A percentile compares a stretch with the other conserved stretches of the same genome.
These are phyloP conservation scores for Agapostemon virescens DNA, from an alignment of 2,888 invertebrate species.

Conservation along the genomic window DNA sequence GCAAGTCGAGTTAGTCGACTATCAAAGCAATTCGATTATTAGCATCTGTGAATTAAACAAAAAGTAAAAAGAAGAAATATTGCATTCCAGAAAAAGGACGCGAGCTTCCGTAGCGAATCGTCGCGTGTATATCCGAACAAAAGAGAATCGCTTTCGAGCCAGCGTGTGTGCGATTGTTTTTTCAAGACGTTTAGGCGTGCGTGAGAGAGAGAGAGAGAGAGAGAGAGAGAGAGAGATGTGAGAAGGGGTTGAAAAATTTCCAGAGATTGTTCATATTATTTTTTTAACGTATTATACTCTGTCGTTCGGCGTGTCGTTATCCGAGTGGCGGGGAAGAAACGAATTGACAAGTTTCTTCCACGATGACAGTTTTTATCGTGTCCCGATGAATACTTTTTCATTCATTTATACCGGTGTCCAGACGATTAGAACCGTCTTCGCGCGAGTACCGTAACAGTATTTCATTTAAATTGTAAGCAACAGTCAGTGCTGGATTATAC, in stretches of 20 bases:
- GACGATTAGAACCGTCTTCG: slow-evolving; percentile 1
- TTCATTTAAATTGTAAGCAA: not conserved
- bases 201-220: not conserved
- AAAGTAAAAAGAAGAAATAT: not conserved
- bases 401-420: slow-evolving; percentile 1
- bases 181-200: not conserved
- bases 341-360: not conserved
- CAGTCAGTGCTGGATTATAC: not conserved
- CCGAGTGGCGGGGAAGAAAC: not conserved
- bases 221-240: not conserved
- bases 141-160: slow-evolving; percentile 11
- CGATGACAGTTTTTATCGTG: not conserved
- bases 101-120: slow-evolving; percentile 33
- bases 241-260: not conserved
- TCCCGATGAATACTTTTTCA: not conserved
- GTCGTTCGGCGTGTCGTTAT: not conserved
- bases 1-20: not conserved
- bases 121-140: slow-evolving; percentile 6
- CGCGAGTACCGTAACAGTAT: not conserved
- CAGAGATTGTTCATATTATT: slow-evolving; percentile 5
- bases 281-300: slow-evolving; percentile 18
- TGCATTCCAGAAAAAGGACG: slow-evolving; percentile 42
- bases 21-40: not conserved
- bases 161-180: slow-evolving; percentile 22
- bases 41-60: not conserved